Evolutionary conservation across 2,888 invertebrate species (phyloP), one percentile per base, ranked within the genome.

Genomic region (Melanophora roralis): DNA sequence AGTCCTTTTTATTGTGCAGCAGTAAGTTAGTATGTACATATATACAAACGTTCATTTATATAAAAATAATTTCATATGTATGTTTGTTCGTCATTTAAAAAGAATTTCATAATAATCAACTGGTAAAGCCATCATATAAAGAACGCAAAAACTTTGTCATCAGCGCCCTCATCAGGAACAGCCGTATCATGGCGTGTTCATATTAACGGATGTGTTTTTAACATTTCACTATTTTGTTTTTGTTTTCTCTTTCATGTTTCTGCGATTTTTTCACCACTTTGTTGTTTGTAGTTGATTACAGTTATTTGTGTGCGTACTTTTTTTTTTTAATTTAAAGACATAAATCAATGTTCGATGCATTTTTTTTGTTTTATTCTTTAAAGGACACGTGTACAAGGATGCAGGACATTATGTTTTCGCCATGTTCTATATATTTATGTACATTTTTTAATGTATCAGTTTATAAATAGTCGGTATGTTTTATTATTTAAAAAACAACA

Each of bases 361-460:
- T 71, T 73, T 47, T 64, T 57, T 53, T 62, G 32, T 43, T 59
- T 47, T 47, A 16, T 59, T 45, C n/a, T 69, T 67, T 73, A 83
- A 78, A 82, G 83, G 83, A 77, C 77, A 76, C 78, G 81, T 69
- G 72, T 80, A 78, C 84, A 84, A 85, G 87, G 86, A 85, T 84
- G 83, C 87, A 87, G 87, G 88, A 88, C 88, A 88, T 88, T 87
- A 88, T 88, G 88, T 88, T 88, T 86, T 86, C 87, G 86, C 87
- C 86, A 87, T 88, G 87, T 88, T 87, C 84, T 84, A 84, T 83
- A 83, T 85, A 6, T 6, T 27, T 6, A 5, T 85, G 81, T 73
- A 83, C 74, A 78, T 62, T 78, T 79, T 82, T 62, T 21, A 65
- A 45, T 55, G 65, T 55, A 75, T 49, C 16, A 55, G 38, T 53